Percentiles rank a stretch among this genome's conserved stretches.
Conservation (phyloP, 2,888 invertebrate genomes). For the Abscondita cerata region DNA sequence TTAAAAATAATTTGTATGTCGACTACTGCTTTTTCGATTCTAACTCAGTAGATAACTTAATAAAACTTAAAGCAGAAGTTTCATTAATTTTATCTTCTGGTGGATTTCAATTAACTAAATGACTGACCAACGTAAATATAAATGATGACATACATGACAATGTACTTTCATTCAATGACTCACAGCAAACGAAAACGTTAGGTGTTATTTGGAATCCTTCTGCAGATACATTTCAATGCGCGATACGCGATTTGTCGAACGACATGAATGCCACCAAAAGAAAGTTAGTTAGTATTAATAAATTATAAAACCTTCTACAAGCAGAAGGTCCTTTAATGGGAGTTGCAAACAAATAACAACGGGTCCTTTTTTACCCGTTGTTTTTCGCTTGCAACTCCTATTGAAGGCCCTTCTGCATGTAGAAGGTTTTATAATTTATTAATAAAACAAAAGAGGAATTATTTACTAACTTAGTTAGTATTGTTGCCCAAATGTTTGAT, state of each 20-base stretch:
- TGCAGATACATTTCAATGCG: conserved; percentile 14
- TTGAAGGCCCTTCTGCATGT: no score
- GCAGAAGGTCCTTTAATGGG: no score
- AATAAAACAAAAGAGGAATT: no score
- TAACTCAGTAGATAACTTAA: conserved; percentile 6
- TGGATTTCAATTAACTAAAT: conserved; percentile 21
- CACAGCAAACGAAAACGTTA: conserved; percentile 16
- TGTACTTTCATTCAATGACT: background rate
- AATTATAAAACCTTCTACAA: no score
- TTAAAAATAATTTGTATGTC: conserved; percentile 20
- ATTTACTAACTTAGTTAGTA: conserved; percentile 20
- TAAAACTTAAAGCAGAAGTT: background rate
- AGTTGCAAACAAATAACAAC: no score
- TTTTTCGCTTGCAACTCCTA: no score
- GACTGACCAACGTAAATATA: conserved; percentile 4
- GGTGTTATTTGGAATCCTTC: conserved; percentile 20
- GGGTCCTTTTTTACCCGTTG: no score
- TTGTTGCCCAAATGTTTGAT: conserved; percentile 21
- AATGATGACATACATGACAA: background rate
- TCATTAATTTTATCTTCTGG: conserved; percentile 4
- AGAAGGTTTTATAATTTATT: no score
- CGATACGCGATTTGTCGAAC: background rate
- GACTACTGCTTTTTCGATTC: conserved; percentile 24
- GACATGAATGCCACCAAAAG: conserved; percentile 18
- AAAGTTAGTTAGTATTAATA: conserved; percentile 18